Percentiles rank a stretch among this genome's conserved stretches.
These are phyloP conservation scores for Dasyprocta punctata DNA, from an alignment of 2,113 vertebrate genomes.

Conservation along the genomic window DNA sequence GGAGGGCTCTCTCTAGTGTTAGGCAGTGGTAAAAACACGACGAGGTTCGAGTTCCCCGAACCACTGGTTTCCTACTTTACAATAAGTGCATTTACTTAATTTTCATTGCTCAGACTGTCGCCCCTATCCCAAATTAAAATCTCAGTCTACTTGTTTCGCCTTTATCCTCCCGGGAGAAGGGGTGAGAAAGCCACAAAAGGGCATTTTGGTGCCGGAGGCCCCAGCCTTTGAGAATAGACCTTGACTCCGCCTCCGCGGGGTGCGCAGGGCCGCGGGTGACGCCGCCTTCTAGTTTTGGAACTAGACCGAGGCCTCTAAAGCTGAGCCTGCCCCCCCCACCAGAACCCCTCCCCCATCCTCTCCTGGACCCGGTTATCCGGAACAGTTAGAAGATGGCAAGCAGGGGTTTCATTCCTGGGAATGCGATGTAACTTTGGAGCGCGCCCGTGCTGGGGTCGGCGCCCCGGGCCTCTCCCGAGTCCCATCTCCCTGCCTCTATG, in stretches of 20 bases:
- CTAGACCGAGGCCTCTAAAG: not conserved
- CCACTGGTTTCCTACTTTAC: not conserved
- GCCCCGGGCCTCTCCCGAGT: not conserved
- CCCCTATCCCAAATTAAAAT: not conserved
- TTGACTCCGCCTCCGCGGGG: not conserved
- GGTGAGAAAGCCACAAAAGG: not conserved
- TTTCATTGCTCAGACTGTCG: not conserved
- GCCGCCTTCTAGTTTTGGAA: not conserved
- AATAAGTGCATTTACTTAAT: not conserved
- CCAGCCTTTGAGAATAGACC: not conserved
- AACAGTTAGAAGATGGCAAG: not conserved
- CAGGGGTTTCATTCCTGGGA: not conserved
- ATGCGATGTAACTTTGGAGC: not conserved
- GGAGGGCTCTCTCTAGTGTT: slow-evolving; percentile 72
- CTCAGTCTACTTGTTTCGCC: not conserved
- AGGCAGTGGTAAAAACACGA: not conserved
- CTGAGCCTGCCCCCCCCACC: not conserved
- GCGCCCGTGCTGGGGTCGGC: not conserved
- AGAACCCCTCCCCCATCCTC: not conserved
- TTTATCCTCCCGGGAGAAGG: not conserved
- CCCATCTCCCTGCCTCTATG: not conserved
- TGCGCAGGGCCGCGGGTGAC: not conserved
- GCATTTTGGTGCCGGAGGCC: not conserved
- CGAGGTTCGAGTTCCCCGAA: slow-evolving; percentile 20
- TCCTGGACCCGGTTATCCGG: not conserved